Evolutionary conservation across 2,797 vertebrate genomes (phyloP), one percentile per base, ranked within the genome.

Genomic region (Notoglanidium macrostoma): DNA sequence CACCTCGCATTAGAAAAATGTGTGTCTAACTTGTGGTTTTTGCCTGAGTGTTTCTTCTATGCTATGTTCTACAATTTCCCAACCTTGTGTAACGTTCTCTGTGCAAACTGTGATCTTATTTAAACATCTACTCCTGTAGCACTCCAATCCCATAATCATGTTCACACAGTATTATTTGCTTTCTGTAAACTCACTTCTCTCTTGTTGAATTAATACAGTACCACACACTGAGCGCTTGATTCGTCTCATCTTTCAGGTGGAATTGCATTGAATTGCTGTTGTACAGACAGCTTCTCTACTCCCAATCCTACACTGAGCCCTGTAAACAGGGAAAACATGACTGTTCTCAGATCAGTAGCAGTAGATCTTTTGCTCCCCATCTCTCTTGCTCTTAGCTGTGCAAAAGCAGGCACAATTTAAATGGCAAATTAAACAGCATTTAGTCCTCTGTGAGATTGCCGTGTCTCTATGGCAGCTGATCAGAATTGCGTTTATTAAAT

Each of bases 401-500:
- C 35, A 89, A 91, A 94, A 90, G 51, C 76, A 86, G 84, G 74
- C 35, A n/a, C 83, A 91, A 90, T 91, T 94, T 93, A 91, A 92
- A 92, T 89, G 51, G 67, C 90, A 94, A 93, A 93, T 95, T 94
- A 94, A 95, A 92, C 91, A 93, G 90, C 92, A 91, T 91, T 93
- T 94, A 93, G 93, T 94, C 93, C 92, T 93, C 93, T 94, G 93
- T 89, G 92, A 83, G 84, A 87, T 84, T 82, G 83, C 92, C 93
- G 92, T 93, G 93, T 94, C 94, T 94, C 93, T 95, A 95, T 93
- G 92, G 92, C 93, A 92, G 93, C 93, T 94, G 94, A 95, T 95
- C 94, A 93, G 95, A 95, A 93, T 95, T 93, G 94, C 94, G 94
- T 95, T 96, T 95, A 96, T 96, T 96, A 94, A 96, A 95, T 96